Base-by-base conservation (phyloP, 2,888 invertebrate genomes). In the Camptogramma bilineatum region DNA sequence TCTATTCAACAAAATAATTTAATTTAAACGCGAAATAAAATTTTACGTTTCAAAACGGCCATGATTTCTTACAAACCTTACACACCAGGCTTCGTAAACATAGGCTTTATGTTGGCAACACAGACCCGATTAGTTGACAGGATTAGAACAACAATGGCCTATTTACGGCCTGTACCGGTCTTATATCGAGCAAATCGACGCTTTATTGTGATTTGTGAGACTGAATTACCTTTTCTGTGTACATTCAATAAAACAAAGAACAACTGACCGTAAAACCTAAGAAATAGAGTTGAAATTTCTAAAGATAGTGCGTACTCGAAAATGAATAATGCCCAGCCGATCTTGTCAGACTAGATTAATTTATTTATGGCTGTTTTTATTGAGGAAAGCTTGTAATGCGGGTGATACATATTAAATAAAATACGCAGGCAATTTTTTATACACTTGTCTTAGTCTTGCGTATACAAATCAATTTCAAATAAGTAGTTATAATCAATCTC, bases 111-210 rank as follows among this genome's bases (percentile, higher is more conserved):
- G 62, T 69, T 67, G 67, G 66, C 60, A 64, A 53, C 55, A 54
- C 51, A 24, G 28, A 8, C 55, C 80, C 84, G 85, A 88, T 90
- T 90, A 90, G 90, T 87, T 86, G 84, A 83, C 83, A 74, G 82
- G 80, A 86, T 88, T 88, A 86, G 84, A 86, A 88, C 87, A 88
- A 90, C 87, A 88, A 87, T 89, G 80, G 79, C 58, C 77, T 86
- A 89, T 89, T 89, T 84, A 85, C 82, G 83, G 81, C 75, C 66
- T 55, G 69, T 67, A 71, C 73, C 77, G 72, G 50, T 47, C 21
- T 71, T 76, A 75, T 78, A 74, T 80, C 67, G 77, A 84, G 86
- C 88, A 87, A 88, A 89, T 87, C 84, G 86, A 80, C 79, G 75
- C 71, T 70, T 72, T 76, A 78, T 80, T 80, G 76, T 78, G 76